A percentile compares a stretch with the other conserved stretches of the same genome.
phyloP scores from a whole-genome alignment of 2,113 vertebrate species.

The Chaetorhynchus papuensis region DNA sequence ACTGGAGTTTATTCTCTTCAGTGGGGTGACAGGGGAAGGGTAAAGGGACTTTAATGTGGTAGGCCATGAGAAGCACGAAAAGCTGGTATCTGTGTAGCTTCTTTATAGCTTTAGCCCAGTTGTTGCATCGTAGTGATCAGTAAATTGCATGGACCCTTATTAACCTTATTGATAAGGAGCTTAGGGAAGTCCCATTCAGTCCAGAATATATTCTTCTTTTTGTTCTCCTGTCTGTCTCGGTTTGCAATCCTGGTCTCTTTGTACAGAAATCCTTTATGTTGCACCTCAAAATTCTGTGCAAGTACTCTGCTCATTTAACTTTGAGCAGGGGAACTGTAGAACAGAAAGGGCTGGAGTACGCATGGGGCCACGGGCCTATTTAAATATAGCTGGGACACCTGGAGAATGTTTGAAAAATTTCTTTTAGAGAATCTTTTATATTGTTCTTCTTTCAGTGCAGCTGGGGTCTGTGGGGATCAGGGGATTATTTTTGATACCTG shows the following conservation, averaged over 20 bases:
- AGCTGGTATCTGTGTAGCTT: constrained; percentile 18
- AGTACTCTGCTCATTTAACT: constrained; percentile 58
- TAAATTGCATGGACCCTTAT: constrained; percentile 83
- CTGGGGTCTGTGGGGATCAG: constrained; percentile 73
- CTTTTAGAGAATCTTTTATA: constrained; percentile 75
- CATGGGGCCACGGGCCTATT: constrained; percentile 36
- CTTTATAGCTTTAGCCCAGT: constrained; percentile 58
- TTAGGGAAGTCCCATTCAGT: constrained; percentile 76
- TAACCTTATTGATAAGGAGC: constrained; percentile 85
- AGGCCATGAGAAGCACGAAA: constrained; percentile 62
- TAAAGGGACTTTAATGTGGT: constrained; percentile 66
- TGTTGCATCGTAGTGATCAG: constrained; percentile 73
- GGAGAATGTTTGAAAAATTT: constrained; percentile 74
- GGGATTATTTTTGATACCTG: constrained; percentile 84
- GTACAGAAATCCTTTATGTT: constrained; percentile 57
- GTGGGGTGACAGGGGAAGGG: constrained; percentile 40
- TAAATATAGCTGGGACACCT: constrained; percentile 69
- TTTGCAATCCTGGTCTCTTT: constrained; percentile 62
- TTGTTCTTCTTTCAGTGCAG: constrained; percentile 74
- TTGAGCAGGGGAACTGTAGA: constrained; percentile 26
- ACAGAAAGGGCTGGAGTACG: constrained; percentile 18
- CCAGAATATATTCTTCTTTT: constrained; percentile 68
- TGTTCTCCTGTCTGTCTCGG: constrained; percentile 69
- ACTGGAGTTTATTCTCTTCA: constrained; percentile 58
- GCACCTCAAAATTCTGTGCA: constrained; percentile 62